These are phyloP conservation scores for Dolichopus griseipennis DNA, from an alignment of 2,888 invertebrate species.

Conservation along the genomic window DNA sequence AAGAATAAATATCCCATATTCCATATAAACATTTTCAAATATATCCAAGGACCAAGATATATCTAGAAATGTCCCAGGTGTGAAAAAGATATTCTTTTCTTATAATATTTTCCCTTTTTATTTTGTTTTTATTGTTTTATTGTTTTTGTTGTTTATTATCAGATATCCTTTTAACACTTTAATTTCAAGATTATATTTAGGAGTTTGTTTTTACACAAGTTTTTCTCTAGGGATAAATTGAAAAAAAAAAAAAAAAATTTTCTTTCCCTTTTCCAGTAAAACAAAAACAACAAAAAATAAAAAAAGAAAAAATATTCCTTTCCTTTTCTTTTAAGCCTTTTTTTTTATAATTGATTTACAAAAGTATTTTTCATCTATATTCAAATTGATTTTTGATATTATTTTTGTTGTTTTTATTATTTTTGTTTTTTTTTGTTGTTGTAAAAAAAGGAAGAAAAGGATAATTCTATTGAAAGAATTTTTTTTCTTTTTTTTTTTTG, in stretches of 20 bases:
- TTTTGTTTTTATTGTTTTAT: background rate
- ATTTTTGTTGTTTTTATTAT: too few relatives aligned
- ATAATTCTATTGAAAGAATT: background rate
- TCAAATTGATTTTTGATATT: slow-evolving; percentile 1
- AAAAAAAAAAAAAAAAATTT: background rate
- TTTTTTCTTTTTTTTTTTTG: too few relatives aligned
- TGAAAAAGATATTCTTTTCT: background rate
- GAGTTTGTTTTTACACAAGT: background rate
- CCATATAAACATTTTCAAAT: background rate
- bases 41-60: too few relatives aligned
- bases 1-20: background rate
- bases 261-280: background rate
- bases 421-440: background rate
- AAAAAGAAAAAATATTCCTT: background rate
- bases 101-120: background rate
- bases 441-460: too few relatives aligned
- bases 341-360: slow-evolving; percentile 6
- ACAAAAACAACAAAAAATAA: background rate
- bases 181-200: background rate
- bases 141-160: background rate
- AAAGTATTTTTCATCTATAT: slow-evolving; percentile 1
- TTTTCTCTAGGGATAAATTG: background rate
- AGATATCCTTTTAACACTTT: background rate
- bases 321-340: background rate
- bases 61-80: background rate